Base-by-base conservation (phyloP, 1,140 invertebrate species). In the Drosophila setifemur region DNA sequence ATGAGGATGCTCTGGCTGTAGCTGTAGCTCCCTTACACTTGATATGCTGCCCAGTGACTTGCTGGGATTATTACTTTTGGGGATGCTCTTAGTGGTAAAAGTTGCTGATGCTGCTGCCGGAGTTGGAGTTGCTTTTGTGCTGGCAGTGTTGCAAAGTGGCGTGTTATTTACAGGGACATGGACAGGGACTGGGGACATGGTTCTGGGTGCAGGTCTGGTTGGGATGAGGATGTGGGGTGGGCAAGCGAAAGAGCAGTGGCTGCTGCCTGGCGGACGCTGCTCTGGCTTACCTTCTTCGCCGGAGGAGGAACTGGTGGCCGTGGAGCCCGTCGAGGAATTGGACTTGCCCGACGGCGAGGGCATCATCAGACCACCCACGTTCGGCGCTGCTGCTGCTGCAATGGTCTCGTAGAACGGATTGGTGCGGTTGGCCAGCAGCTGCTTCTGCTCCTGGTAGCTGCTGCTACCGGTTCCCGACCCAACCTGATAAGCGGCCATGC, bases 271-370 rank as follows among this genome's bases (percentile, higher is more conserved):
- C 9, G 19, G 35, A 3, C 45, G 45, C 43, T 55, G 31, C 40
- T 48, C 43, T 42, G 54, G 77, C 88, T 89, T 89, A 89, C 88
- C 88, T 89, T 89, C 87, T 83, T 89, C 88, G 42, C 68, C 73
- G 11, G 82, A 82, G 9, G 86, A 89, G 50, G 87, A 89, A 66
- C 71, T 87, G 28, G 82, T 89, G 11, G 81, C 81, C 16, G 88
- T 87, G n/a, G 87, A 89, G 39, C 88, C 88, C 18, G 88, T 89
- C n/a, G 78, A 85, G 11, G 88, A 89, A 33, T 88, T 89, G 1
- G 88, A 89, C 58, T 89, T 89, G 8, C 78, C 69, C n/a, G 88
- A 89, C 2, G 88, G 88, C 45, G 88, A 89, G 11, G 83, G 82
- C 88, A 89, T 89, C 82, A 89, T 89, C 37, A 61, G 14, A 35